Evolutionary conservation across 2,888 invertebrate species (phyloP).

Genomic region (Venusia cambrica): DNA sequence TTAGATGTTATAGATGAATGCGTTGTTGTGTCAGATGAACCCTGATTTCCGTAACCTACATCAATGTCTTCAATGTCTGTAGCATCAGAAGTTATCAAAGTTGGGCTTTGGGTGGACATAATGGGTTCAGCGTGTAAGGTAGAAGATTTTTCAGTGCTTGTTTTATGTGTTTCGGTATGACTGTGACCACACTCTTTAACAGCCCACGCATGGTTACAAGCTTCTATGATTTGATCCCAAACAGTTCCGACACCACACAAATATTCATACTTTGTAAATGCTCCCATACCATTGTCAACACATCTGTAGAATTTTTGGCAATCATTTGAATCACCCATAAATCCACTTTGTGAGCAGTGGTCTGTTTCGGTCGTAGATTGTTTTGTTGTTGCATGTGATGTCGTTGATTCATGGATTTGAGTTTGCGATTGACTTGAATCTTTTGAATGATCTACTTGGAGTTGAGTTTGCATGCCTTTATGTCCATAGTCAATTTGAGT

Average conservation of each 20-base stretch:
- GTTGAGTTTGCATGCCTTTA: constrained; percentile 48
- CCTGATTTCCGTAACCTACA: constrained; percentile 36
- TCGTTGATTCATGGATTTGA: constrained; percentile 40
- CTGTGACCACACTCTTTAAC: constrained; percentile 45
- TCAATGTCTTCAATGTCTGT: constrained; percentile 34
- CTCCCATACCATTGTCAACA: constrained; percentile 72
- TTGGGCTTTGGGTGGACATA: constrained; percentile 29
- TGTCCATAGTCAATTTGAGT: constrained; percentile 48
- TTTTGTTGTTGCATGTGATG: constrained; percentile 22
- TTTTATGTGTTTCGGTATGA: constrained; percentile 22
- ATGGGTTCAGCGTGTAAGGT: constrained; percentile 18
- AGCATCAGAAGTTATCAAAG: constrained; percentile 24
- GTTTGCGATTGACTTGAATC: constrained; percentile 48
- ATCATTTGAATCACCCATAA: constrained; percentile 77
- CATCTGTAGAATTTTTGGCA: constrained; percentile 87
- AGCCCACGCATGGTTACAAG: constrained; percentile 81
- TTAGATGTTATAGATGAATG: constrained; percentile 23
- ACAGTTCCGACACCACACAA: constrained; percentile 82
- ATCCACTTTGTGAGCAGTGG: constrained; percentile 71
- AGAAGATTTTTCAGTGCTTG: constrained; percentile 22
- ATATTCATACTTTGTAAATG: constrained; percentile 77
- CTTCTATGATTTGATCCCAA: constrained; percentile 80
- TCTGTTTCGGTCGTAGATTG: constrained; percentile 16
- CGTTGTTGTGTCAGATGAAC: constrained; percentile 18
- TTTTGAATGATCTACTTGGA: constrained; percentile 51